phyloP scores from a whole-genome alignment of 2,113 vertebrate species.

The Chlorocebus sabaeus region DNA sequence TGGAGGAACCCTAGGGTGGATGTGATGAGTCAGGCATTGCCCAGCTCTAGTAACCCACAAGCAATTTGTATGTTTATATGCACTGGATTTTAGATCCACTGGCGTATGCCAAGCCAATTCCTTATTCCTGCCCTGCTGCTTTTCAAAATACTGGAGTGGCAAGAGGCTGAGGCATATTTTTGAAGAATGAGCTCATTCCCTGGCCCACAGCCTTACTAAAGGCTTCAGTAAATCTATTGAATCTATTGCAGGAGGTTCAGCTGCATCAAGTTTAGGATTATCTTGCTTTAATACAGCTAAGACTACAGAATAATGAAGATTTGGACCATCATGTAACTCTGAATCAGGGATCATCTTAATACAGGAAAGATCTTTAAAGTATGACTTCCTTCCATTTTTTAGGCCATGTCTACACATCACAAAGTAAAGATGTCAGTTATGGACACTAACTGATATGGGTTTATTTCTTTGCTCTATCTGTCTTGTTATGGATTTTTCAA shows the following conservation, averaged over 20 bases:
- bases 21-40: not conserved
- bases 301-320: not conserved
- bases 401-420: not conserved
- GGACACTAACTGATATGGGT: not conserved
- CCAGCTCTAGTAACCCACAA: not conserved
- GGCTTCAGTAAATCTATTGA: not conserved
- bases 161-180: conserved; percentile 1
- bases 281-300: conserved; percentile 12
- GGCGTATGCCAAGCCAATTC: conserved; percentile 45
- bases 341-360: not conserved
- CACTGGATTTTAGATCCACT: conserved; percentile 48
- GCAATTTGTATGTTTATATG: conserved; percentile 50
- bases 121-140: conserved; percentile 9
- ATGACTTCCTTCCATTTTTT: conserved; percentile 22
- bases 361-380: not conserved
- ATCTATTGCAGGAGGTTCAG: conserved; percentile 46
- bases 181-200: conserved; percentile 51
- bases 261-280: conserved; percentile 18
- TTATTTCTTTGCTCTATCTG: not conserved
- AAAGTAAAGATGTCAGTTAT: not conserved
- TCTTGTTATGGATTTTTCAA: not conserved
- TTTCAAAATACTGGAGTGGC: conserved; percentile 25
- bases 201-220: conserved; percentile 18
- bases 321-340: conserved; percentile 29
- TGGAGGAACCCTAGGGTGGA: not conserved